Evolutionary conservation across 2,797 vertebrate genomes (phyloP), one percentile per base, ranked within the genome.

Genomic region (Malacoctenus gilli): DNA sequence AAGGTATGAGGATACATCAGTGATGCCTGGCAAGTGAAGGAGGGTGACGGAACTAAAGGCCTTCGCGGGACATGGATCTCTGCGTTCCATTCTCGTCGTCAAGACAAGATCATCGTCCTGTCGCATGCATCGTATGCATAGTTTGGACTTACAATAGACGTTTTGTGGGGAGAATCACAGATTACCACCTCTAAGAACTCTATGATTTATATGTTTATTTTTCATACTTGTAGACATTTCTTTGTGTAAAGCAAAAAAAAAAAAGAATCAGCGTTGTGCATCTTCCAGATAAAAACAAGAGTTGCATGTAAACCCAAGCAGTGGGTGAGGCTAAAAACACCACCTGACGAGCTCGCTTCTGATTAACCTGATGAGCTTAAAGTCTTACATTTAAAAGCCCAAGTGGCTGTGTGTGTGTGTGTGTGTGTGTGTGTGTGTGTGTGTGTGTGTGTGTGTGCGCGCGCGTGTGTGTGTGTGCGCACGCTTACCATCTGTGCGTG

Each of bases 361-460:
- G 90, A 93, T 95, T 95, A 95, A 82, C 79, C 86, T 92, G 91
- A 95, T 92, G 87, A 92, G 95, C 93, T 97, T 95, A 96, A 91
- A 86, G 89, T 91, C 89, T 94, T 91, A 90, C 20, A 59, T 59
- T 47, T 52, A 58, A 57, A 73, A 65, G 54, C 41, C 14, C 59
- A 32, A 12, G 13, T 23, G 16, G n/a, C 30, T 11, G 30, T 32
- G 30, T 32, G 56, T 32, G 55, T 72, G 68, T 70, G 47, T 61
- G 59, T 69, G 30, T 35, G 59, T 58, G 49, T 40, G 44, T 32
- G 30, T 32, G 30, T 32, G 30, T 2, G 30, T 32, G 30, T 2
- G 30, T 32, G 30, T 32, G 30, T 32, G 30, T 32, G 30, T 32
- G 30, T 2, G 30, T 32, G 30, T 32, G 30, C 12, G 30, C 12